Base-by-base conservation (phyloP, 1,140 invertebrate species). In the Pollicipes pollicipes region DNA sequence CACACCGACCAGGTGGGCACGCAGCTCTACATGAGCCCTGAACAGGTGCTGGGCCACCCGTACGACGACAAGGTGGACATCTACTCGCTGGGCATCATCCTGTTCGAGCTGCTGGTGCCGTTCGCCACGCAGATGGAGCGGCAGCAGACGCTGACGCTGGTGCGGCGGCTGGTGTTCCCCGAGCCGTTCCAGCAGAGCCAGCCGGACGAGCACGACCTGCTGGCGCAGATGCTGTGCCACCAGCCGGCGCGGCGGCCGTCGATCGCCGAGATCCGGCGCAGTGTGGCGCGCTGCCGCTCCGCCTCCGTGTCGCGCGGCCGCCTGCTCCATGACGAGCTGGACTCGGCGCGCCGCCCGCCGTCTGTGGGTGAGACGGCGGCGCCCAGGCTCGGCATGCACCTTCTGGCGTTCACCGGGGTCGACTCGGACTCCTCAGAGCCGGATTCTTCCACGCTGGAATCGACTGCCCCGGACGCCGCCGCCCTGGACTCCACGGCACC, bases 21-120 rank as follows among this genome's bases (percentile, higher is more conserved):
- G 0, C 87, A 90, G 63, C 81, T 97, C 0, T 99, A 99, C 78
- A 98, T 98, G 95, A 96, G 94, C 71, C 95, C 95, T 30, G 96
- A 99, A 80, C 95, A 97, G 82, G 84, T 72, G 27, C 66, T 28
- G 45, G 70, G 71, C 30, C 70, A 69, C 45, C n/a, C 70, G 2
- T 97, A 98, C 78, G 89, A 90, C 77, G 90, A 91, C 76, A 98
- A 97, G 83, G 93, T 98, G 37, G 96, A 98, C 78, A 97, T 98
- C 71, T 98, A 92, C 81, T 93, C 95, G 0, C 80, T 98, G 71
- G 96, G 95, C 0, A 82, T 98, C 68, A 95, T 98, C 72, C 84
- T 97, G 67, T 93, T 95, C 79, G 96, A 98, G 80, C 80, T 98
- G 66, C 82, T 96, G 28, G 86, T 88, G 71, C 89, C 93, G 32